Base-by-base conservation (phyloP, 2,888 invertebrate genomes). In the Tachina lurida region DNA sequence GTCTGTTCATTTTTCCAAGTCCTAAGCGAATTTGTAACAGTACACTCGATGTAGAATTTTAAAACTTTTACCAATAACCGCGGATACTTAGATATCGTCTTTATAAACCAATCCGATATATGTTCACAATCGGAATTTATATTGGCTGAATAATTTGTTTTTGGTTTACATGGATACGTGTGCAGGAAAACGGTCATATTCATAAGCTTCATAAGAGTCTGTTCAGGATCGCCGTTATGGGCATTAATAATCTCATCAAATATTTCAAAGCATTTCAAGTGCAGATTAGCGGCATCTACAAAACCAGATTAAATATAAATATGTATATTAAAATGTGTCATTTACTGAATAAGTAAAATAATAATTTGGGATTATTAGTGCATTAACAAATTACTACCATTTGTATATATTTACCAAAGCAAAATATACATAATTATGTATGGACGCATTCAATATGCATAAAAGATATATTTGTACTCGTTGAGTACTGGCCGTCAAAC, bases 61-160 rank as follows among this genome's bases (percentile, higher is more conserved):
- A 93, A 83, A 0, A 92, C 90, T 41, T 90, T 88, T 0, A 90
- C 87, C 1, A 92, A 60, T 41, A 91, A 87, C 13, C 91, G 89
- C 0, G 93, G 93, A 86, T 91, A 92, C 63, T 92, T 93, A 0
- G 88, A 89, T 31, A 93, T 90, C 0, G 90, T 89, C 65, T 89
- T 89, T 0, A 92, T 91, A 79, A 92, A 92, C 92, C 93, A 93
- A 87, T 92, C 92, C 0, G 92, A 92, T 10, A 93, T 92, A 77
- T 93, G 92, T 15, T 92, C 92, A 13, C 90, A 90, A 31, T 80
- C 88, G 62, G 88, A 86, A 22, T 71, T 80, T 54, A 77, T 73
- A 19, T 67, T 87, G 1, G 47, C 62, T 17, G 81, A 70, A 58
- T 78, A 79, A 17, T 56, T 84, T 15, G 84, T 60, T 19, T 85